Conservation (phyloP, 2,797 vertebrate genomes). For the Falco novaeseelandiae region DNA sequence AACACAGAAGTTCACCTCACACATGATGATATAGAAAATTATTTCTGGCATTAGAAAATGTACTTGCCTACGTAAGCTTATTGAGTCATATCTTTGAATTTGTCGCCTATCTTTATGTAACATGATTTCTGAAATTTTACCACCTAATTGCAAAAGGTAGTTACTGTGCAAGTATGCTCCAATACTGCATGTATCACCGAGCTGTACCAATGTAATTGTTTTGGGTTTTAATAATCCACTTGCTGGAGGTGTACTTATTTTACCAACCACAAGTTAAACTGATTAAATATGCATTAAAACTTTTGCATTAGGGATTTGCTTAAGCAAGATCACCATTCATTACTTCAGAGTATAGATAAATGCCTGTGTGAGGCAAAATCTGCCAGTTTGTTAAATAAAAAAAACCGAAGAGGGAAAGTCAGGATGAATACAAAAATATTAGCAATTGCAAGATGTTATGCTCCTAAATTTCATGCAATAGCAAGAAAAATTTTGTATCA, state of each 20-base stretch:
- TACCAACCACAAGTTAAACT: background rate
- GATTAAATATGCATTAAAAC: background rate
- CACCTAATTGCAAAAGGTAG: background rate
- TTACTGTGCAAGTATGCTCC: background rate
- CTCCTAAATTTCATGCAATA: background rate
- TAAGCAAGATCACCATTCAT: background rate
- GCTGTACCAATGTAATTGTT: background rate
- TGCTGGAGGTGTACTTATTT: background rate
- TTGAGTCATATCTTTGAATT: background rate
- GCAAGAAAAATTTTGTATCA: background rate
- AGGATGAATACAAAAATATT: background rate
- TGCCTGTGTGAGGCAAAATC: background rate
- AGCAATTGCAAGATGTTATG: background rate
- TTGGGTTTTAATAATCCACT: background rate
- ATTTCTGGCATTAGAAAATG: background rate
- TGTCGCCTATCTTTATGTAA: background rate
- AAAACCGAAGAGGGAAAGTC: background rate
- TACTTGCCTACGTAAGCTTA: background rate
- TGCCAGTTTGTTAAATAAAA: background rate
- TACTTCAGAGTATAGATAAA: background rate
- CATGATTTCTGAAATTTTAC: background rate
- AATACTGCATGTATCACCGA: background rate
- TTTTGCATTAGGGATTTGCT: background rate
- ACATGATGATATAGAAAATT: rapidly evolving
- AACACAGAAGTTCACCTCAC: background rate